Conservation (phyloP, 2,888 invertebrate species). For the Yponomeuta evonymella region DNA sequence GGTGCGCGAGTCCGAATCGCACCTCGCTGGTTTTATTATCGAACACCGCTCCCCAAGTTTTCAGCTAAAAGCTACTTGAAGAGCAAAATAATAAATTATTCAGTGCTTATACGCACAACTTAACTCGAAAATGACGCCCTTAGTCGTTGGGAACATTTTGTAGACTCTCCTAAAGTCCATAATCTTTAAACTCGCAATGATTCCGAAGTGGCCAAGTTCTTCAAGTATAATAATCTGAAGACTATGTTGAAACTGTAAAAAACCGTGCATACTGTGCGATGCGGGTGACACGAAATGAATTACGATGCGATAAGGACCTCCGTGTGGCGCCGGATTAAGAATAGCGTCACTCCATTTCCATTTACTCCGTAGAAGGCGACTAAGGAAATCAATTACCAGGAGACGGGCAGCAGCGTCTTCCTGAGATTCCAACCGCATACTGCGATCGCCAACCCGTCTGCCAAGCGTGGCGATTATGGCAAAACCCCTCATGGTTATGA, state of each 20-base stretch:
- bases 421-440: too few relatives aligned
- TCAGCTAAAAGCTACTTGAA: background rate
- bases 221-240: constrained; percentile 1
- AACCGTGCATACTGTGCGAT: background rate
- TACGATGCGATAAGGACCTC: too few relatives aligned
- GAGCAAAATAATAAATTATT: background rate
- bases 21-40: background rate
- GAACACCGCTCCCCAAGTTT: background rate
- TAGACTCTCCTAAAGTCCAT: background rate
- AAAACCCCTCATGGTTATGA: too few relatives aligned
- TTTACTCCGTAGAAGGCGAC: too few relatives aligned
- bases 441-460: too few relatives aligned
- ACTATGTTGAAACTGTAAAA: background rate
- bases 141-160: background rate
- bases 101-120: background rate
- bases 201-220: background rate
- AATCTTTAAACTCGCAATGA: constrained; percentile 2
- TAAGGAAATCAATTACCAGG: too few relatives aligned
- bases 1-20: too few relatives aligned
- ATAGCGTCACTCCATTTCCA: too few relatives aligned
- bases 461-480: too few relatives aligned
- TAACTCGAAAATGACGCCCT: background rate
- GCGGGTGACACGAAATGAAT: too few relatives aligned
- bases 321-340: too few relatives aligned
- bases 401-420: too few relatives aligned